A percentile compares a stretch with the other conserved stretches of the same genome.
These are phyloP conservation scores for Euwallacea similis DNA, from an alignment of 1,140 invertebrate genomes.

Conservation along the genomic window DNA sequence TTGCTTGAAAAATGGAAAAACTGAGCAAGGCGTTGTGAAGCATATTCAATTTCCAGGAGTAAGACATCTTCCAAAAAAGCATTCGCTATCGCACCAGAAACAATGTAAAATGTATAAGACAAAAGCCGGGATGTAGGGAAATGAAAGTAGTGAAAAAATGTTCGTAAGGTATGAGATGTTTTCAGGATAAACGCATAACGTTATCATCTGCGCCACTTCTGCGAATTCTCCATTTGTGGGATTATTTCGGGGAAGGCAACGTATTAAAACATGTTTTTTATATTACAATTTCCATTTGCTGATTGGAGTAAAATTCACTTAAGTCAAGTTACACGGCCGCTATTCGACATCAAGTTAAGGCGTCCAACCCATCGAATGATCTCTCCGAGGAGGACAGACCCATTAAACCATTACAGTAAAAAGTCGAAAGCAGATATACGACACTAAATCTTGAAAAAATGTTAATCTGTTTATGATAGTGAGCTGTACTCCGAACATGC, in stretches of 20 bases:
- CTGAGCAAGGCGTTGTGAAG: slow-evolving; percentile 10
- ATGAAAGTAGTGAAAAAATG: slow-evolving; percentile 27
- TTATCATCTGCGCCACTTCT: slow-evolving; percentile 28
- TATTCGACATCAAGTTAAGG: slow-evolving; percentile 34
- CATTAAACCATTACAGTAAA: slow-evolving; percentile 42
- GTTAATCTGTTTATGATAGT: slow-evolving; percentile 42
- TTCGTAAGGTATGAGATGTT: slow-evolving; percentile 9
- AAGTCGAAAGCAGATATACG: slow-evolving; percentile 37
- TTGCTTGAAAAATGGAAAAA: slow-evolving; percentile 11
- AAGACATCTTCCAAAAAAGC: slow-evolving; percentile 18
- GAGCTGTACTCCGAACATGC: slow-evolving; percentile 38
- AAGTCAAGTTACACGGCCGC: slow-evolving; percentile 34
- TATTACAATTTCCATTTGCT: slow-evolving; percentile 36
- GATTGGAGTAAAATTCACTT: slow-evolving; percentile 40
- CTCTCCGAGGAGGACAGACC: slow-evolving; percentile 31
- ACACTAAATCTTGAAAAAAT: slow-evolving; percentile 40
- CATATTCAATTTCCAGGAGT: slow-evolving; percentile 18
- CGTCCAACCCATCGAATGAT: slow-evolving; percentile 25
- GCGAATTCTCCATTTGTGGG: slow-evolving; percentile 32
- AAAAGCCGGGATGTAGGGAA: slow-evolving; percentile 17
- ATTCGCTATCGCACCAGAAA: slow-evolving; percentile 9
- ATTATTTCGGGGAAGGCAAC: slow-evolving; percentile 32
- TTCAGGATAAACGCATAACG: slow-evolving; percentile 20
- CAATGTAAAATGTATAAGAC: slow-evolving; percentile 28
- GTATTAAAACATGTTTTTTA: slow-evolving; percentile 40